Evolutionary conservation across 2,113 vertebrate species (phyloP).

Genomic region (Anas platyrhynchos): DNA sequence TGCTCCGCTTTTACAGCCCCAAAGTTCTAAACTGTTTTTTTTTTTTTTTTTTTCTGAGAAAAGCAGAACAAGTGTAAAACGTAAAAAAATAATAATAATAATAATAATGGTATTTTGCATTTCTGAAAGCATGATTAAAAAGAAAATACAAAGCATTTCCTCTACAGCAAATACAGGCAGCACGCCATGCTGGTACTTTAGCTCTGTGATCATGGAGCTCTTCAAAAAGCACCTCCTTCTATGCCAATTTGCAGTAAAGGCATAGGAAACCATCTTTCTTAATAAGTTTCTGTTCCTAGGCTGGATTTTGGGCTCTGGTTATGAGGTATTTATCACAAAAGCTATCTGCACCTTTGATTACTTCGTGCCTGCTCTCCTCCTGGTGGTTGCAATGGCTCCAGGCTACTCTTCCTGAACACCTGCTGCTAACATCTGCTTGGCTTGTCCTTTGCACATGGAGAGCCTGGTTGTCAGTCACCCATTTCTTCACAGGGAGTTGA

Average conservation of each 20-base stretch:
- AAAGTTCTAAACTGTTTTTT: neutral
- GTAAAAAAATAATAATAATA: no score
- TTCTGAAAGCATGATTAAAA: neutral
- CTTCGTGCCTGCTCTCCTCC: neutral
- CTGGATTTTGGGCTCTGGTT: neutral
- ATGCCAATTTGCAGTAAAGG: neutral
- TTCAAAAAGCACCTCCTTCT: neutral
- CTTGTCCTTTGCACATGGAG: neutral
- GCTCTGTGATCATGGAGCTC: neutral
- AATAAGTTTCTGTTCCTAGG: neutral
- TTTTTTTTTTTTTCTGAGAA: neutral
- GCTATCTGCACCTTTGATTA: neutral
- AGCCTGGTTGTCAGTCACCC: neutral
- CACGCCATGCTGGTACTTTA: no score
- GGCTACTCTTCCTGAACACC: neutral
- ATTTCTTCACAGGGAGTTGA: neutral
- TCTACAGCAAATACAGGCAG: neutral
- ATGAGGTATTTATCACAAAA: neutral
- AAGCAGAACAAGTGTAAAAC: neutral
- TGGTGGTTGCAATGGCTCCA: rapidly evolving
- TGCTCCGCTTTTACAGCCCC: neutral
- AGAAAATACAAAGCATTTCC: neutral
- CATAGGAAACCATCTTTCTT: neutral
- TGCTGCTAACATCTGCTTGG: neutral
- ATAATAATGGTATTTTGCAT: neutral